Percentiles rank a stretch among this genome's conserved stretches.
These are phyloP conservation scores for Litoditis marina DNA, from an alignment of 2,888 invertebrate genomes.

Conservation along the genomic window DNA sequence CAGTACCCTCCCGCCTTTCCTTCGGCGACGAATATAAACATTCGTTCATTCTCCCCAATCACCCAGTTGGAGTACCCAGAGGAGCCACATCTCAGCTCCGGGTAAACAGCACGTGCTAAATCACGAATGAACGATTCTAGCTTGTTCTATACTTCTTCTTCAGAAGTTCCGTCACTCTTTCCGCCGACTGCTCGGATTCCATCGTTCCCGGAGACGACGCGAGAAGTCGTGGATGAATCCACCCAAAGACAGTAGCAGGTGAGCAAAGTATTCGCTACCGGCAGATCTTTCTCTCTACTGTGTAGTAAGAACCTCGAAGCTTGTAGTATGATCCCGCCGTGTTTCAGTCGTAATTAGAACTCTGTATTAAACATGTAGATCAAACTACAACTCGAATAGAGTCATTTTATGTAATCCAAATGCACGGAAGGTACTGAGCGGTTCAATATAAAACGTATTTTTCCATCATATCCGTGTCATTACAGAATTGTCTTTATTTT, in stretches of 20 bases:
- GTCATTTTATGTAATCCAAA: neutral
- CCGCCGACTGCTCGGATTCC: constrained; percentile 54
- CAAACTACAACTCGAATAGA: neutral
- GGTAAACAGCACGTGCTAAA: neutral
- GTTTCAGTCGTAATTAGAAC: too few species aligned
- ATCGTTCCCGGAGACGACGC: constrained; percentile 40
- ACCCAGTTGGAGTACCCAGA: too few species aligned
- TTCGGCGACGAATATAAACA: too few species aligned
- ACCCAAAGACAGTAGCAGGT: constrained; percentile 36
- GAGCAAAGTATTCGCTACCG: too few species aligned
- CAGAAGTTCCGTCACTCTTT: constrained; percentile 61
- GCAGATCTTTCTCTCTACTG: too few species aligned
- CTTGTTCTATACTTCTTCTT: constrained; percentile 6
- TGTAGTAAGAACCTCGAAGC: neutral
- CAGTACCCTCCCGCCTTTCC: too few species aligned
- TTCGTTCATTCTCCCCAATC: too few species aligned
- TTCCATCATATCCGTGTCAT: too few species aligned
- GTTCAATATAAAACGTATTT: too few species aligned
- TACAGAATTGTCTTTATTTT: neutral
- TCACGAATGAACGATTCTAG: neutral
- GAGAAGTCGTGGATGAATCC: constrained; percentile 58
- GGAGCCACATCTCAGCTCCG: too few species aligned
- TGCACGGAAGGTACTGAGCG: neutral
- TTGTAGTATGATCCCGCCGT: neutral
- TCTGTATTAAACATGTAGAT: too few species aligned